Evolutionary conservation across 2,888 invertebrate genomes (phyloP).

Genomic region (Leucania comma): DNA sequence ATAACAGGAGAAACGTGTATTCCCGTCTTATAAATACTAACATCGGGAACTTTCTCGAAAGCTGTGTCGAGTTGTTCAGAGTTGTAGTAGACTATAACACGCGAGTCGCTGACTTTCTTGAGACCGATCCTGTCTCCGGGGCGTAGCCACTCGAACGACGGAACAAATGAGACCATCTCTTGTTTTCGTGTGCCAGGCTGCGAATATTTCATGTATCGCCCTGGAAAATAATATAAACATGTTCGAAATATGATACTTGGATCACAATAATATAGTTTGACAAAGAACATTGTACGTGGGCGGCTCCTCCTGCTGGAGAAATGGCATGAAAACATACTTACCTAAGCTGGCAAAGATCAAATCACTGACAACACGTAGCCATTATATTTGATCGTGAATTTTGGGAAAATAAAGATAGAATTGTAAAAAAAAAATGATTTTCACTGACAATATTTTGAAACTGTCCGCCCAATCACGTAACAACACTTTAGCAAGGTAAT

Average conservation of each 20-base stretch:
- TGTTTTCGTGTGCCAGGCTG: conserved; percentile 70
- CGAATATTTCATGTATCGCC: conserved; percentile 80
- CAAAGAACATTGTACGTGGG: background rate
- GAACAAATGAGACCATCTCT: conserved; percentile 78
- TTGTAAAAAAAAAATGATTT: background rate
- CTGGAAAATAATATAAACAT: conserved; percentile 67
- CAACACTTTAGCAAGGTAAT: conserved; percentile 19
- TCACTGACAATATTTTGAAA: background rate
- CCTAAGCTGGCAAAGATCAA: background rate
- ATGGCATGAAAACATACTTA: conserved; percentile 8
- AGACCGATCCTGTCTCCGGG: conserved; percentile 95
- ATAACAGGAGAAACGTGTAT: conserved; percentile 26
- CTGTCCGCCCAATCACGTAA: conserved; percentile 10
- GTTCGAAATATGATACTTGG: conserved; percentile 20
- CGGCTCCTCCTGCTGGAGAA: background rate
- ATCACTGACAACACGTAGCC: background rate
- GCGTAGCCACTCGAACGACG: conserved; percentile 95
- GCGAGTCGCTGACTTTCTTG: conserved; percentile 93
- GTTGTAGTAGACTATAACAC: conserved; percentile 94
- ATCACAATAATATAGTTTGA: background rate
- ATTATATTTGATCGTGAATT: background rate
- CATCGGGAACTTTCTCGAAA: conserved; percentile 95
- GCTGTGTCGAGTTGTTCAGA: conserved; percentile 95
- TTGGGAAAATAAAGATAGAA: background rate
- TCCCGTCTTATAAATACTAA: conserved; percentile 76